Base-by-base conservation (phyloP, 2,797 vertebrate genomes). In the Lophotriccus pileatus region DNA sequence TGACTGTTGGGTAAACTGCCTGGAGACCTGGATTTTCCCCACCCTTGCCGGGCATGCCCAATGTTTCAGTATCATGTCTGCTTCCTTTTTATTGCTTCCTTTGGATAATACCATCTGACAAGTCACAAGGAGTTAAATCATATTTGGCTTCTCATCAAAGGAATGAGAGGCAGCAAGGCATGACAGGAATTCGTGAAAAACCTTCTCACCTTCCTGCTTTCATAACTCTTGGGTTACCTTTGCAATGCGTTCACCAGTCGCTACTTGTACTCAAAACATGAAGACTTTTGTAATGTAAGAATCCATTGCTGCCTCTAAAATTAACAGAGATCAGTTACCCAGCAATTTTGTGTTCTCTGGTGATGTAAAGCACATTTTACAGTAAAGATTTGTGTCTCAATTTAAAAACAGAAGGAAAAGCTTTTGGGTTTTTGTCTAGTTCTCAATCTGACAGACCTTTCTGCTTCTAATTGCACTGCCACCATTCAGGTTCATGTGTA, bases 401-500 rank as follows among this genome's bases (percentile, higher is more conserved):
- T 53, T 87, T 66, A 50, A 83, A 68, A 92, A 77, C 5, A 55
- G 55, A 91, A 72, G 50, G 37, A 74, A 78, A 88, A 72, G 63
- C 37, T 74, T 82, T 67, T 20, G 56, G 6, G 1, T 43, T 93
- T 78, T 92, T 74, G 21, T 75, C 55, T 62, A 20, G 39, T 53
- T 43, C 50, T 84, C 66, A 30, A 28, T 55, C 79, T 88, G 50
- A 25, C 76, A 76, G 56, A 15, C 39, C 63, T 77, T 76, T 75
- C 55, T 87, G 49, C 28, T 81, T 77, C 59, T 47, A 18, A 78
- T 73, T 73, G 43, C 62, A 14, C n/a, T 41, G 39, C 50, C 23
- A 3, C 68, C 8, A 0, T 41, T 39, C 63, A 62, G 30, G 37
- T n/a, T 44, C 47, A 30, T 0, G 0, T 53, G 56, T n/a, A 56